Evolutionary conservation across 1,140 invertebrate species (phyloP).

Genomic region (Luehdorfia chinensis): DNA sequence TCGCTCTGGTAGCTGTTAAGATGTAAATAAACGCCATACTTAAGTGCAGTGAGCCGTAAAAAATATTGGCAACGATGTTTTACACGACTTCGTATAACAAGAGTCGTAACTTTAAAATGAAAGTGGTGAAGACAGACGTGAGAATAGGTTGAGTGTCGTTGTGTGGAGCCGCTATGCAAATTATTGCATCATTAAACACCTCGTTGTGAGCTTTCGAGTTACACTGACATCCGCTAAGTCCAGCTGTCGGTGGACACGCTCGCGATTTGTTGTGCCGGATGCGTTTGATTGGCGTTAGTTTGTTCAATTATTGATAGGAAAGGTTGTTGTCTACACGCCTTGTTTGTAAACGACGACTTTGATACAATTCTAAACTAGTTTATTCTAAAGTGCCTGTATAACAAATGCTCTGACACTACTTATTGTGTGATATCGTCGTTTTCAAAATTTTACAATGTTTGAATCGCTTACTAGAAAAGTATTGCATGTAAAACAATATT

Average conservation of each 20-base stretch:
- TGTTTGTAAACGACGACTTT: conserved; percentile 25
- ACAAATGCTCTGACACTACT: neutral
- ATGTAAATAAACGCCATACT: no score
- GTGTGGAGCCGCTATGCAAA: conserved; percentile 67
- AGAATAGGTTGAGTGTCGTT: conserved; percentile 58
- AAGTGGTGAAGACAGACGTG: conserved; percentile 55
- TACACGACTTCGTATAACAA: conserved; percentile 43
- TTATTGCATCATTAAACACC: conserved; percentile 75
- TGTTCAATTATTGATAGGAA: conserved; percentile 38
- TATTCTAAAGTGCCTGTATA: neutral
- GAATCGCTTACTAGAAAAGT: neutral
- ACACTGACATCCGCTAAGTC: conserved; percentile 50
- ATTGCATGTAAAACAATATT: no score
- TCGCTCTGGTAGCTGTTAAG: conserved; percentile 7
- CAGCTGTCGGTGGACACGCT: conserved; percentile 24
- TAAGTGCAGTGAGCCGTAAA: no score
- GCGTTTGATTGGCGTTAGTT: conserved; percentile 63
- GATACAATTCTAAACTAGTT: conserved; percentile 9
- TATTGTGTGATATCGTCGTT: neutral
- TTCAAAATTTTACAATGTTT: neutral
- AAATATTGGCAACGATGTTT: conserved; percentile 31
- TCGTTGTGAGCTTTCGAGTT: conserved; percentile 56
- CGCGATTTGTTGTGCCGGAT: conserved; percentile 54
- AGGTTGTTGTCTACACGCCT: conserved; percentile 16
- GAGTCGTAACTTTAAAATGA: conserved; percentile 48